phyloP scores from a whole-genome alignment of 2,113 vertebrate species.

The Psephotus haematonotus region DNA sequence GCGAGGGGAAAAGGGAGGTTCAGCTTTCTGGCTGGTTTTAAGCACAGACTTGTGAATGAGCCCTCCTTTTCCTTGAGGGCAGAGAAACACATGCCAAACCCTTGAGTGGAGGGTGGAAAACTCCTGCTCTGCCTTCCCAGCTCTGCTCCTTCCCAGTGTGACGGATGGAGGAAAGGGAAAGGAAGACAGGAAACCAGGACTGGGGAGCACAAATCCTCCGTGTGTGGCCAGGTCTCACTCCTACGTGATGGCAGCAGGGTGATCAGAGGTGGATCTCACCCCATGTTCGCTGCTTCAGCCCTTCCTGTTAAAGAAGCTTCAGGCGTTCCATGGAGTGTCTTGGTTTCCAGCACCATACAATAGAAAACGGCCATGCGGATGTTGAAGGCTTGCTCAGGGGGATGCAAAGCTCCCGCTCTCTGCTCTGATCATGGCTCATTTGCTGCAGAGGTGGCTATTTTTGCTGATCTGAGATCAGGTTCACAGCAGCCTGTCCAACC shows the following conservation, averaged over 20 bases:
- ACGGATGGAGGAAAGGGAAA: neutral
- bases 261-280: neutral
- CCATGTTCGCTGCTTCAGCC: neutral
- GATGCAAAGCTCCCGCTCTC: neutral
- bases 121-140: neutral
- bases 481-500: constrained; percentile 50
- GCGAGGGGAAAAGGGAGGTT: neutral
- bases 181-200: neutral
- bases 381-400: neutral
- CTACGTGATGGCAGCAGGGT: neutral
- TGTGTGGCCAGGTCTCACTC: neutral
- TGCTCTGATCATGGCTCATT: constrained; percentile 24
- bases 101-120: neutral
- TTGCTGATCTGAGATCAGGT: constrained; percentile 77
- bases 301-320: neutral
- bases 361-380: rapidly evolving
- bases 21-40: neutral
- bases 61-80: neutral
- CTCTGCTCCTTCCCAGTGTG: rapidly evolving
- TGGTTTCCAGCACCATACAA: constrained; percentile 25
- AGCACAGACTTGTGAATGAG: neutral
- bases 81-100: neutral
- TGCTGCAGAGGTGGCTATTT: constrained; percentile 72
- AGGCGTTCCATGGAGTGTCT: constrained; percentile 11
- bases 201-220: rapidly evolving